Conservation (phyloP, 2,888 invertebrate genomes). For the Alitta virens region DNA sequence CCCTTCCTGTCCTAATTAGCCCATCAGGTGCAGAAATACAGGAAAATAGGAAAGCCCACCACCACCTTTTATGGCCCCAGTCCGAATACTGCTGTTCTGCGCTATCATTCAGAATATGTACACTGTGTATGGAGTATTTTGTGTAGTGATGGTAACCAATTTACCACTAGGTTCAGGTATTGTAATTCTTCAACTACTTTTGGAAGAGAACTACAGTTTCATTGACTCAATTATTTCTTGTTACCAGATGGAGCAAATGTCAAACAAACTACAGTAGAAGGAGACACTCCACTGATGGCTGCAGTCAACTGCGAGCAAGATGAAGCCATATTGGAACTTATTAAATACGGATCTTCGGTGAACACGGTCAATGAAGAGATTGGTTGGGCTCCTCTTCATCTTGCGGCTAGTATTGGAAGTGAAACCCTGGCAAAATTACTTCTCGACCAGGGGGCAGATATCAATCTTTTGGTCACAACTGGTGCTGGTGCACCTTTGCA, state of each 20-base stretch:
- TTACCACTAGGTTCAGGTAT: too few species aligned
- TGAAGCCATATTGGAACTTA: slow-evolving; percentile 34
- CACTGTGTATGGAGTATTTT: too few species aligned
- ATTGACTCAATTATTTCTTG: too few species aligned
- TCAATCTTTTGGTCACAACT: slow-evolving; percentile 1
- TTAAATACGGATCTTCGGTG: slow-evolving; percentile 36
- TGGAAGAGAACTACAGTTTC: too few species aligned
- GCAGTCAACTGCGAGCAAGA: slow-evolving; percentile 35
- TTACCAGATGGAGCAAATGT: slow-evolving; percentile 11
- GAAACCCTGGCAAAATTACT: slow-evolving; percentile 41
- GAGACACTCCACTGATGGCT: slow-evolving; percentile 41
- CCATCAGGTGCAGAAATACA: too few species aligned
- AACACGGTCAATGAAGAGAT: slow-evolving; percentile 43
- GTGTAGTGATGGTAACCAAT: too few species aligned
- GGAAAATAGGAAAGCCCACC: too few species aligned
- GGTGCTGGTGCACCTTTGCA: slow-evolving; percentile 17
- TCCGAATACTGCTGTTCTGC: too few species aligned
- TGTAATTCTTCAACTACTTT: too few species aligned
- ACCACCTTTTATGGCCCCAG: too few species aligned
- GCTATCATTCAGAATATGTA: too few species aligned
- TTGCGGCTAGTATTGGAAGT: slow-evolving; percentile 31
- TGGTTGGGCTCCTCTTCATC: slow-evolving; percentile 17
- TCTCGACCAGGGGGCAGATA: slow-evolving; percentile 31
- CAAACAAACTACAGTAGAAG: slow-evolving; percentile 20
- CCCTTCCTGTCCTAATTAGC: too few species aligned